phyloP scores from a whole-genome alignment of 2,113 vertebrate genomes.

The Ceuthmochares aereus region DNA sequence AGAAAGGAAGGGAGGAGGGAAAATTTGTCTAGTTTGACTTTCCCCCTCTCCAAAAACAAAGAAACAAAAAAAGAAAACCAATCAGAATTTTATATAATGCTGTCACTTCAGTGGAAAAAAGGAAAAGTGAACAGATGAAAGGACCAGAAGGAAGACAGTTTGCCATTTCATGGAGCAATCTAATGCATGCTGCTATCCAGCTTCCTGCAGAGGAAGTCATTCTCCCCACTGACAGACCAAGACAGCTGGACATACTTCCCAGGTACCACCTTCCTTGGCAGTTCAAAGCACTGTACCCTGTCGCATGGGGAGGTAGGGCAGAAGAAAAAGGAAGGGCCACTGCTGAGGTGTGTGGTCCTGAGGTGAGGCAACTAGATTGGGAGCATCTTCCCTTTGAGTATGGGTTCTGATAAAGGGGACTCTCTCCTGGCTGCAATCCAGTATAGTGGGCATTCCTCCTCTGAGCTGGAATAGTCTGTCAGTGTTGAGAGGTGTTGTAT shows the following conservation, averaged over 20 bases:
- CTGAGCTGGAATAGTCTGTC: neutral
- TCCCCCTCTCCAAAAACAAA: neutral
- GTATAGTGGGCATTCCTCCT: neutral
- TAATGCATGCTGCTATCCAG: neutral
- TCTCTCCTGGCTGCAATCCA: neutral
- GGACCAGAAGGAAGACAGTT: neutral
- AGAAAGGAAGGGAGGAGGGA: neutral
- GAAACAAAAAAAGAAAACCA: neutral
- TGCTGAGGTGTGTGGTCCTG: neutral
- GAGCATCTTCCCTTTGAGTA: neutral
- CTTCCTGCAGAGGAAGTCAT: neutral
- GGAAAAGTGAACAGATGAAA: neutral
- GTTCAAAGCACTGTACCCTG: neutral
- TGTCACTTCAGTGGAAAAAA: neutral
- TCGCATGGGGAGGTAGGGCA: neutral
- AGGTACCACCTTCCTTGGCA: neutral
- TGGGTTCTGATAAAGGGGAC: neutral
- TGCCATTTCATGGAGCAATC: neutral
- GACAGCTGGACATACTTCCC: neutral
- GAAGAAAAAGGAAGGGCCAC: neutral
- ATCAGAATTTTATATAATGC: neutral
- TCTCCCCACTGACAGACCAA: neutral
- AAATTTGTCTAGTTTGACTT: neutral
- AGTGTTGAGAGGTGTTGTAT: neutral
- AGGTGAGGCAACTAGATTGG: rapidly evolving